A percentile compares a stretch with the other conserved stretches of the same genome.
These are phyloP conservation scores for Nipponacmea schrenckii DNA, from an alignment of 2,888 invertebrate species.

Conservation along the genomic window DNA sequence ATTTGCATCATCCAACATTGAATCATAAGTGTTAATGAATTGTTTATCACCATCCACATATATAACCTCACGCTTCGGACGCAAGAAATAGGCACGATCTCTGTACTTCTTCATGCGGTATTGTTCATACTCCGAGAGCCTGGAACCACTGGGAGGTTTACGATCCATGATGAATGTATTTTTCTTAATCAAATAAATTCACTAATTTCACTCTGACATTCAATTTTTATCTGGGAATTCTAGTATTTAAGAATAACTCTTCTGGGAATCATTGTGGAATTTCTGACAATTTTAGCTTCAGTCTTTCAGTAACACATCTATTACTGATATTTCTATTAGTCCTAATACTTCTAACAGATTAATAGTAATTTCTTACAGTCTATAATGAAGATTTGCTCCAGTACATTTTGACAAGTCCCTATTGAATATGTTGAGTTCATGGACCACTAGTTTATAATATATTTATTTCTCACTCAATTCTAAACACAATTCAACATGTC, in stretches of 20 bases:
- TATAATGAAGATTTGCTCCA: too few relatives aligned
- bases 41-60: not conserved
- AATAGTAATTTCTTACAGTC: too few relatives aligned
- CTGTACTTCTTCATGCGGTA: not conserved
- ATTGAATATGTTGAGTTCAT: too few relatives aligned
- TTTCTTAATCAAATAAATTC: not conserved
- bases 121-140: not conserved
- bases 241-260: not conserved
- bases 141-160: not conserved
- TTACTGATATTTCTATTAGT: not conserved
- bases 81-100: not conserved
- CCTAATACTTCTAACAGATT: too few relatives aligned
- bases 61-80: not conserved
- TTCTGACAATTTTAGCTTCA: constrained; percentile 3
- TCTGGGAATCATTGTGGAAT: not conserved
- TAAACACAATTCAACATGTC: too few relatives aligned
- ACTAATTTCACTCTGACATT: not conserved
- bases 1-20: not conserved
- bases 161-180: not conserved
- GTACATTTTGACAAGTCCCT: too few relatives aligned
- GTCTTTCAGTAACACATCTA: not conserved
- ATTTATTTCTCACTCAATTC: too few relatives aligned
- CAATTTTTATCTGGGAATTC: not conserved
- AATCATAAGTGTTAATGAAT: not conserved
- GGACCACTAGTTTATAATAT: too few relatives aligned